phyloP scores from a whole-genome alignment of 2,113 vertebrate genomes.

The Chionodraco myersi region DNA sequence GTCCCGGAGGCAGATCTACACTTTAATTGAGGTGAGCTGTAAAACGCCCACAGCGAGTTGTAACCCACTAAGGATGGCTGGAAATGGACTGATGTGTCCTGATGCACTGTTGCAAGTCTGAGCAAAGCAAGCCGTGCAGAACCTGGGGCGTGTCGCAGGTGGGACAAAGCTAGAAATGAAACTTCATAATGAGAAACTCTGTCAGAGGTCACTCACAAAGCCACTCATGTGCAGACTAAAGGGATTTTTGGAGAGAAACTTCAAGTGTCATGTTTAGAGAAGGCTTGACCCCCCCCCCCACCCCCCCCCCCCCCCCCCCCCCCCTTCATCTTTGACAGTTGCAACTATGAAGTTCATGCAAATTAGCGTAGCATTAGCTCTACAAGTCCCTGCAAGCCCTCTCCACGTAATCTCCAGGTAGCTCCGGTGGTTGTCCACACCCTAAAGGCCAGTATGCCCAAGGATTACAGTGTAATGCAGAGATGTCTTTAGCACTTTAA shows the following conservation, averaged over 20 bases:
- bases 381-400: constrained; percentile 59
- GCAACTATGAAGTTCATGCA: constrained; percentile 47
- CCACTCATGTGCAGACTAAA: neutral
- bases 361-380: constrained; percentile 25
- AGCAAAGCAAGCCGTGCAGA: constrained; percentile 31
- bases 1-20: constrained; percentile 19
- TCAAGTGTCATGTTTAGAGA: neutral
- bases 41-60: neutral
- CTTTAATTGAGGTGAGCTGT: constrained; percentile 18
- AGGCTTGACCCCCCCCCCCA: neutral
- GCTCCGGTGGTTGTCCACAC: constrained; percentile 62
- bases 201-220: constrained; percentile 14
- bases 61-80: neutral
- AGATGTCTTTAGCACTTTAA: constrained; percentile 9
- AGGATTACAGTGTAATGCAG: constrained; percentile 43
- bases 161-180: constrained; percentile 7
- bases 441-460: constrained; percentile 45
- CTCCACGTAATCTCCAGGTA: constrained; percentile 25
- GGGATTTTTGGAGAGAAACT: neutral
- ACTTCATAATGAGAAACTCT: neutral
- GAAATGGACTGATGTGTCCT: neutral
- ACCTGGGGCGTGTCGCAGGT: neutral
- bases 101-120: constrained; percentile 44
- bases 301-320: too few species aligned
- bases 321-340: constrained; percentile 48